phyloP scores from a whole-genome alignment of 1,140 invertebrate genomes.

The Bombyx mandarina region DNA sequence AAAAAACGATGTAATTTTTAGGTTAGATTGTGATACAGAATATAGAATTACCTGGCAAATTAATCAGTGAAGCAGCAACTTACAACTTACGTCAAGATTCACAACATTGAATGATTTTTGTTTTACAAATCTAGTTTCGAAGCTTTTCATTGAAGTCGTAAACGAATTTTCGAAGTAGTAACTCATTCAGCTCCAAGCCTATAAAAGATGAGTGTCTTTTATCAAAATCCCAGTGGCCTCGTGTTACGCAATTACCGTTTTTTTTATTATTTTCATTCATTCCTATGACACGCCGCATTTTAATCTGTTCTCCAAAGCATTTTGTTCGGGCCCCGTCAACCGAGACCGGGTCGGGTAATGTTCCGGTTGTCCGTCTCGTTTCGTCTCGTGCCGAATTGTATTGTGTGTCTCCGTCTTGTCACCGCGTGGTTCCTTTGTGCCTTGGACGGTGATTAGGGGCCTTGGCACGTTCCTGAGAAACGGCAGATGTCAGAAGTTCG shows the following conservation, averaged over 20 bases:
- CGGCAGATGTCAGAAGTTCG: slow-evolving; percentile 54
- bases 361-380: slow-evolving; percentile 43
- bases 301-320: slow-evolving; percentile 48
- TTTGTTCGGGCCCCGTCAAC: slow-evolving; percentile 61
- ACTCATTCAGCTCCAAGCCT: too few relatives aligned
- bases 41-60: too few relatives aligned
- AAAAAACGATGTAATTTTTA: too few relatives aligned
- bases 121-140: too few relatives aligned
- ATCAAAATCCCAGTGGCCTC: slow-evolving; percentile 18
- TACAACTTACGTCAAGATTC: too few relatives aligned
- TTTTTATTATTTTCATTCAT: slow-evolving; percentile 54
- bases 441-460: slow-evolving; percentile 53
- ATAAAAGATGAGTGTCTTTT: too few relatives aligned
- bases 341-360: slow-evolving; percentile 56
- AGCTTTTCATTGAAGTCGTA: too few relatives aligned
- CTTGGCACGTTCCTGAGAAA: slow-evolving; percentile 62
- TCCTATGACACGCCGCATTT: slow-evolving; percentile 45
- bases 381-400: slow-evolving; percentile 7
- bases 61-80: too few relatives aligned
- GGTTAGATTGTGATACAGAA: too few relatives aligned
- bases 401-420: slow-evolving; percentile 26
- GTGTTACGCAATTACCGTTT: slow-evolving; percentile 46
- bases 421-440: slow-evolving; percentile 48
- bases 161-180: too few relatives aligned
- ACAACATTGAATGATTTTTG: too few relatives aligned